Conservation (phyloP, 2,888 invertebrate genomes). For the Trilocha varians region DNA sequence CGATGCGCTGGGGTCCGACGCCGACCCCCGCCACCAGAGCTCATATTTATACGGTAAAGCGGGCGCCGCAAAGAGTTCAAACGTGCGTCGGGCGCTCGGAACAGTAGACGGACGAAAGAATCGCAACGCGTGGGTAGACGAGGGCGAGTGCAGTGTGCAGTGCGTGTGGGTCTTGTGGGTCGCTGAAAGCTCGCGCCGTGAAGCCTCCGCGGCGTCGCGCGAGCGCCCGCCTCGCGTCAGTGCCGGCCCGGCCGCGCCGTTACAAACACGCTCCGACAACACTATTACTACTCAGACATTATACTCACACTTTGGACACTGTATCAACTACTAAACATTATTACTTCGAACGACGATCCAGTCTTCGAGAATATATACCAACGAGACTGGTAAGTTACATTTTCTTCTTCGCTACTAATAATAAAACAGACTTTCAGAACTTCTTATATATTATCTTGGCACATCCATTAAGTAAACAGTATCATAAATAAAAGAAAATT, state of each 20-base stretch:
- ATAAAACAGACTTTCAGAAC: too few relatives aligned
- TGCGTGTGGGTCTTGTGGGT: constrained; percentile 67
- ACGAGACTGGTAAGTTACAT: constrained; percentile 51
- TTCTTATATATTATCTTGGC: too few relatives aligned
- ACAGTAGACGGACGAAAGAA: constrained; percentile 70
- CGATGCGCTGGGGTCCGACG: constrained; percentile 62
- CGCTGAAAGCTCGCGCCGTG: constrained; percentile 69
- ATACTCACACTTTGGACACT: constrained; percentile 41
- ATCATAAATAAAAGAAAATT: not conserved
- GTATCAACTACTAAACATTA: constrained; percentile 33
- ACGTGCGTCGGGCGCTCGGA: constrained; percentile 67
- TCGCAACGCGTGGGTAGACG: constrained; percentile 66
- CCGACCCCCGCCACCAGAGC: constrained; percentile 67
- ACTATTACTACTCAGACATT: constrained; percentile 11
- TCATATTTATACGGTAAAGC: constrained; percentile 72
- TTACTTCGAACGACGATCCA: constrained; percentile 33
- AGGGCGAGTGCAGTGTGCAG: constrained; percentile 73
- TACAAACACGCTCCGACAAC: constrained; percentile 58
- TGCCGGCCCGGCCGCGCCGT: constrained; percentile 73
- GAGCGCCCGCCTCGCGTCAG: constrained; percentile 58
- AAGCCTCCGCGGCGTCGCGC: constrained; percentile 54
- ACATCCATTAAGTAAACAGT: too few relatives aligned
- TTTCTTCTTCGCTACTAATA: too few relatives aligned
- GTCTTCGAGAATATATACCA: constrained; percentile 42
- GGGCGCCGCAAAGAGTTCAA: constrained; percentile 68